Conservation (phyloP, 2,113 vertebrate species). For the Corvus cornix region DNA sequence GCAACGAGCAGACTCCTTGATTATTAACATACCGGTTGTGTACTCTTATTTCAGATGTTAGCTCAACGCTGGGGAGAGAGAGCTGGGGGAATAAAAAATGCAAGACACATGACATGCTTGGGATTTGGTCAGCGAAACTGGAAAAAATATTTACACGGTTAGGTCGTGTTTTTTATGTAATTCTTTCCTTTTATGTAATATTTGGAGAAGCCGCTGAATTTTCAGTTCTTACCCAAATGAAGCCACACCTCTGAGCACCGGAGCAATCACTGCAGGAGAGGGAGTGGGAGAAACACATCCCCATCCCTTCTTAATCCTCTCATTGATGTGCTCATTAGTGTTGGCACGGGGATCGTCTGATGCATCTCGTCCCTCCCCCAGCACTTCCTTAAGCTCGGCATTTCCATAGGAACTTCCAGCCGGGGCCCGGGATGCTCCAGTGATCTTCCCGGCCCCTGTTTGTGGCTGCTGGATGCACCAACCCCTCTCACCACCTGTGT, state of each 20-base stretch:
- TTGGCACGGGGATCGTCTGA: neutral
- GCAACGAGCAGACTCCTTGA: conserved; percentile 14
- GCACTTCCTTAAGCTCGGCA: neutral
- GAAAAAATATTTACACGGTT: conserved; percentile 54
- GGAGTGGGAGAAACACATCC: neutral
- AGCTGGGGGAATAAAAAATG: conserved; percentile 29
- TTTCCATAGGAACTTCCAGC: neutral
- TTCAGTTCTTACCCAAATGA: conserved; percentile 1
- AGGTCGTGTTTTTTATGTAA: conserved; percentile 19
- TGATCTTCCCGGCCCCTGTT: neutral
- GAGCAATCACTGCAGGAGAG: neutral
- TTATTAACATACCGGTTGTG: conserved; percentile 21
- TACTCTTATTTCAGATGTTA: conserved; percentile 32
- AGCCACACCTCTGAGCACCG: conserved; percentile 41
- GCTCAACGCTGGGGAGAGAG: conserved; percentile 5
- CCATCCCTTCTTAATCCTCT: neutral
- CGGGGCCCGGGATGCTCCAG: neutral
- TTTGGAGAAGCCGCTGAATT: conserved; percentile 40
- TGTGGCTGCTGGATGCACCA: neutral
- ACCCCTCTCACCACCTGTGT: neutral
- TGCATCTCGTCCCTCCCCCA: neutral
- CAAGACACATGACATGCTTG: conserved; percentile 4
- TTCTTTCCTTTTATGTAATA: conserved; percentile 63
- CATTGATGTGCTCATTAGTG: neutral
- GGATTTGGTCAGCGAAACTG: conserved; percentile 55